These are phyloP conservation scores for Ornithoptera priamus DNA, from an alignment of 2,888 invertebrate genomes.

Conservation along the genomic window DNA sequence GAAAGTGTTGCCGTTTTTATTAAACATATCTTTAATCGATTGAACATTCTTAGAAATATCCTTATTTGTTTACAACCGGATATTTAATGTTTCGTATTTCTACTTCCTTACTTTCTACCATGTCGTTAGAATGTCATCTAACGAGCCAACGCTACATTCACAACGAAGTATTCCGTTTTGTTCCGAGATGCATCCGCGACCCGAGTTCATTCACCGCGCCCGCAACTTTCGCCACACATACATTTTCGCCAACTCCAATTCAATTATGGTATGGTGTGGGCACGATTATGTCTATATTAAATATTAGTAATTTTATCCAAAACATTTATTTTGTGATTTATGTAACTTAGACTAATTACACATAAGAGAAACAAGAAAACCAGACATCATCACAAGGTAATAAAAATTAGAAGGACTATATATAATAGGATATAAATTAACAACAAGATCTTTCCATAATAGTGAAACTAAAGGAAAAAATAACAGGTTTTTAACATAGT, in stretches of 20 bases:
- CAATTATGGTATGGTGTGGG: slow-evolving; percentile 15
- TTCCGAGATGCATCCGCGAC: slow-evolving; percentile 54
- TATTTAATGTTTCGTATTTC: not conserved
- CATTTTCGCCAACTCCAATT: slow-evolving; percentile 28
- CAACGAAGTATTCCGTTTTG: slow-evolving; percentile 40
- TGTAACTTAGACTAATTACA: slow-evolving; percentile 6
- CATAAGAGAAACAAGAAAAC: not conserved
- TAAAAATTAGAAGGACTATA: not conserved
- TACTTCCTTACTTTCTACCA: slow-evolving; percentile 34
- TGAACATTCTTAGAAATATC: slow-evolving; percentile 6
- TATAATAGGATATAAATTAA: not conserved
- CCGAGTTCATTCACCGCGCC: slow-evolving; percentile 56
- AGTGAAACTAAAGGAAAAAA: not conserved
- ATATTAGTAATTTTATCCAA: not conserved
- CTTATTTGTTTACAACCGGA: slow-evolving; percentile 1
- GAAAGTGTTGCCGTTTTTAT: not conserved
- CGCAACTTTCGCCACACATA: slow-evolving; percentile 62
- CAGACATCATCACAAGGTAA: too few relatives aligned
- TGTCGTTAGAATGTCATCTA: slow-evolving; percentile 34
- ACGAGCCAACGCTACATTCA: slow-evolving; percentile 47
- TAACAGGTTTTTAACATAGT: slow-evolving; percentile 1
- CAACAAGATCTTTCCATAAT: slow-evolving; percentile 8
- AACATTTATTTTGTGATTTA: slow-evolving; percentile 2
- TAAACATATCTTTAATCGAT: not conserved
- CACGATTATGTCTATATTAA: slow-evolving; percentile 10